Evolutionary conservation across 2,797 vertebrate genomes (phyloP).

Genomic region (Helicolenus hilgendorfi): DNA sequence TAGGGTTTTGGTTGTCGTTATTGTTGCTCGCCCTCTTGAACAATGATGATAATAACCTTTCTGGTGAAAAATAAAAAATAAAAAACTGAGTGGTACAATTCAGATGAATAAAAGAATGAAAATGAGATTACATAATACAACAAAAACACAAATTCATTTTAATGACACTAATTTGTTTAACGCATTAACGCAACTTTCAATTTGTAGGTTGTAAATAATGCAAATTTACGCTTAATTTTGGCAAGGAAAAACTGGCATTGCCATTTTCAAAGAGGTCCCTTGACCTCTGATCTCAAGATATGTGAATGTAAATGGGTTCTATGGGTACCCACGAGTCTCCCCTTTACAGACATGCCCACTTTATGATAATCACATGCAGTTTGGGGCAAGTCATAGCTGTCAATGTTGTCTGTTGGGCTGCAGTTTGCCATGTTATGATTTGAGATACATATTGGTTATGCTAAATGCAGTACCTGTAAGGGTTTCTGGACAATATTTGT

Average conservation of each 20-base stretch:
- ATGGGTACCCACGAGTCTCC: too few species aligned
- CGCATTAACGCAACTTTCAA: neutral
- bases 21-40: slow-evolving; percentile 1
- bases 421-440: too few species aligned
- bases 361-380: too few species aligned
- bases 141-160: neutral
- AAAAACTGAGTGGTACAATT: neutral
- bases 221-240: neutral
- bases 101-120: neutral
- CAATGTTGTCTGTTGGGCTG: too few species aligned
- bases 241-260: neutral
- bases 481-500: too few species aligned
- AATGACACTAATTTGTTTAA: neutral
- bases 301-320: neutral
- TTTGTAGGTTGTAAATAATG: neutral
- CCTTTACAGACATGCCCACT: too few species aligned
- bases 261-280: neutral
- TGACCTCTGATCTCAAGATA: too few species aligned
- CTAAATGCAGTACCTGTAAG: too few species aligned
- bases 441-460: too few species aligned
- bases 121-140: neutral
- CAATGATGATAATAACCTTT: neutral
- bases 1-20: neutral
- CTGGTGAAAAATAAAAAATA: neutral
- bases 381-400: too few species aligned